Evolutionary conservation across 2,888 invertebrate species (phyloP).

Genomic region (Kuschelorhynchus macadamiae): DNA sequence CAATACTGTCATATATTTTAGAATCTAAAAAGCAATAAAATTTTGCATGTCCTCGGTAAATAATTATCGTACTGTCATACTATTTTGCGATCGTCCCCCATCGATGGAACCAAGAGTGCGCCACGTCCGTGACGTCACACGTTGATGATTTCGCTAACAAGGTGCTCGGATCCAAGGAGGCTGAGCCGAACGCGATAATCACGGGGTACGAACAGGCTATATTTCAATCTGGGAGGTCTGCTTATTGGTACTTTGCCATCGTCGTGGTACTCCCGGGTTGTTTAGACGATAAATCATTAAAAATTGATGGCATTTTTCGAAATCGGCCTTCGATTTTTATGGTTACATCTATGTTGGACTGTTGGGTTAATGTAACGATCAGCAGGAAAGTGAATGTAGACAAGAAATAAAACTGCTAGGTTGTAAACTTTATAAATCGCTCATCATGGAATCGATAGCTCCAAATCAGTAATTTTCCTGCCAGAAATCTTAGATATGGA

Average conservation of each 20-base stretch:
- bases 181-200: constrained; percentile 64
- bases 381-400: neutral
- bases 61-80: neutral
- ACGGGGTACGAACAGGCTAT: constrained; percentile 62
- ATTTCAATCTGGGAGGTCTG: constrained; percentile 64
- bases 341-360: constrained; percentile 26
- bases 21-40: no score
- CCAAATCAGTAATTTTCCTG: no score
- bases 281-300: constrained; percentile 48
- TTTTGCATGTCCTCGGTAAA: no score
- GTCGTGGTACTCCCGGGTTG: constrained; percentile 51
- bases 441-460: no score
- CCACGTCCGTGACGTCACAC: constrained; percentile 61
- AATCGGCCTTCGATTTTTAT: constrained; percentile 12
- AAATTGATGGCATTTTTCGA: constrained; percentile 29
- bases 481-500: no score
- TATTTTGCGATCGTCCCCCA: constrained; percentile 53
- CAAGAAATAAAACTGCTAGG: neutral
- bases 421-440: neutral
- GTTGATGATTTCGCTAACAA: constrained; percentile 68
- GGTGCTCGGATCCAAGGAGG: constrained; percentile 64
- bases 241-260: constrained; percentile 52
- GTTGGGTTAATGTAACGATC: neutral
- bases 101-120: constrained; percentile 42
- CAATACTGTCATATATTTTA: no score